A percentile compares a stretch with the other conserved stretches of the same genome.
Conservation (phyloP, 64 coral and sea anemone species). For the Pocillopora damicornis region DNA sequence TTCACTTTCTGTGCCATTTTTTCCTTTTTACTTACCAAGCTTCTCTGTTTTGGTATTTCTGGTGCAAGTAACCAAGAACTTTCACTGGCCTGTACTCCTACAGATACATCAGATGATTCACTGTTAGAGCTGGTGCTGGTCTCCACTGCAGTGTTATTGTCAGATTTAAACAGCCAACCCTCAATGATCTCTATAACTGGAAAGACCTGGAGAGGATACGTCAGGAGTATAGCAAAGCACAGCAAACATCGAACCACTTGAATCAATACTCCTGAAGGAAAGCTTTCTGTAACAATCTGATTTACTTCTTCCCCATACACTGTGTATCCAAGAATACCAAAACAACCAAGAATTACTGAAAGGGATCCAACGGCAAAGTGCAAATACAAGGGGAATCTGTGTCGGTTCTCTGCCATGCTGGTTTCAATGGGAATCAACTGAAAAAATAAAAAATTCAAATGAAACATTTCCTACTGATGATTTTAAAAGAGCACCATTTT, state of each 20-base stretch:
- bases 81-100: background rate
- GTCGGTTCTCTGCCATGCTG: slow-evolving; percentile 87
- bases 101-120: slow-evolving; percentile 8
- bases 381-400: slow-evolving; percentile 65
- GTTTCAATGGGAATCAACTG: slow-evolving; percentile 87
- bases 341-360: slow-evolving; percentile 62
- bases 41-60: slow-evolving; percentile 40
- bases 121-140: background rate
- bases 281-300: slow-evolving; percentile 71
- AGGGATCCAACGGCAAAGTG: slow-evolving; percentile 76
- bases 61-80: slow-evolving; percentile 25
- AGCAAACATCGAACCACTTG: slow-evolving; percentile 53
- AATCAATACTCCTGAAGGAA: slow-evolving; percentile 59
- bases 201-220: slow-evolving; percentile 80
- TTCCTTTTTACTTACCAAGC: background rate
- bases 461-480: no score
- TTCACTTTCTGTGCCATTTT: background rate
- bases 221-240: slow-evolving; percentile 71
- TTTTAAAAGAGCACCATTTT: no score
- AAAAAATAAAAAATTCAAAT: background rate
- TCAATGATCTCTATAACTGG: slow-evolving; percentile 85
- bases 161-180: slow-evolving; percentile 66
- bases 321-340: slow-evolving; percentile 76
- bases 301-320: slow-evolving; percentile 72
- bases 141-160: slow-evolving; percentile 2